Base-by-base conservation (phyloP, 2,888 invertebrate genomes). In the Eristalis arbustorum region DNA sequence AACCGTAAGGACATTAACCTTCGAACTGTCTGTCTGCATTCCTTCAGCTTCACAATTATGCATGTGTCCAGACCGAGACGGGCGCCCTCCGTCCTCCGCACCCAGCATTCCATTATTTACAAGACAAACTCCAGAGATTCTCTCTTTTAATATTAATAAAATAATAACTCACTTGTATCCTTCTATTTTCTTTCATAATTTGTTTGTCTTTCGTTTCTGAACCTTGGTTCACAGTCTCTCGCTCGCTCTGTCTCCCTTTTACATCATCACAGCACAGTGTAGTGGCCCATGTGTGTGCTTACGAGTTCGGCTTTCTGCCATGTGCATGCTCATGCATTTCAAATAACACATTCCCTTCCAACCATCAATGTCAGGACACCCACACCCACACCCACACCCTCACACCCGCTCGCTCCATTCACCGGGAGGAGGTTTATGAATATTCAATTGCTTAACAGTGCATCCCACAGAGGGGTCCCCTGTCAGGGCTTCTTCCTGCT, bases 251-350 rank as follows among this genome's bases (percentile, higher is more conserved):
- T 31, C 37, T 11, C 28, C 28, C 57, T 37, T 67, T 22, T 37
- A 10, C 28, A 59, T 23, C n/a, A 49, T 31, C 31, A 31, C 31
- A 1, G 22, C 28, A 63, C 63, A 69, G 31, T 31, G 31, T 8
- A 31, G 31, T 31, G 31, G 8, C 31, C 31, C 37, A 68, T 72
- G 49, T 5, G 63, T 18, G 66, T 61, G 34, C 72, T 61, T 72
- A 66, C 34, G 59, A 84, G 49, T 61, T 69, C 73, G 72, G 69
- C 77, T 72, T 69, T 69, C 42, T 85, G 72, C 14, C 75, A 57
- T 81, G 81, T 85, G 81, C 85, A 85, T 85, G 85, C 71, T 64
- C 77, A 85, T 85, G 85, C 85, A 85, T 85, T 82, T 85, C 49
- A 77, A 85, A 85, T 82, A 78, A 77, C 69, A 78, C 64, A 74